Base-by-base conservation (phyloP, 2,888 invertebrate species). In the Taphrorychus bicolor region DNA sequence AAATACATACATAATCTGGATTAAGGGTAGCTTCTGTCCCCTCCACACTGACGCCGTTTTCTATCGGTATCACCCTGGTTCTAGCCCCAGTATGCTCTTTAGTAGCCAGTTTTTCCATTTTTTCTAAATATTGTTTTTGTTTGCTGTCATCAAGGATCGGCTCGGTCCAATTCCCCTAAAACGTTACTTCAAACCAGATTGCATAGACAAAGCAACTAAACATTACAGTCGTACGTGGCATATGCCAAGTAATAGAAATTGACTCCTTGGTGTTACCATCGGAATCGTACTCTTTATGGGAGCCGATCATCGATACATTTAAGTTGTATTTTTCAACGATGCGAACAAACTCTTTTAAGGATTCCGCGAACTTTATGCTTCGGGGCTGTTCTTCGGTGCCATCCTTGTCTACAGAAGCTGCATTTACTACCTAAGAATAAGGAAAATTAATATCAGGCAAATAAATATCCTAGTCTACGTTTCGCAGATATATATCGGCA, bases 261-360 rank as follows among this genome's bases (percentile, higher is more conserved):
- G 60, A 41, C 19, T 64, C 64, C 14, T 60, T 69, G 2, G 24
- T 18, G 18, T 19, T 24, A 4, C 64, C 64, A 9, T n/a, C n/a
- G 7, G 59, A 22, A 19, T 2, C 49, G 14, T 63, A 53, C 48
- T 48, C 58, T 24, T 45, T 49, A 3, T 49, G 42, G 1, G 64
- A 60, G 5, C 49, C 60, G 17, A 69, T 69, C 9, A 69, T 19
- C 0, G 69, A 57, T 11, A 69, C 59, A 16, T 69, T 69, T 32
- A 69, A 22, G 18, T 60, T 60, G 11, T 52, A 56, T 64, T 60
- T 60, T 0, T 65, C 60, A 1, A 69, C 60, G 4, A 64, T 1
- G n/a, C 16, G 17, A 9, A 58, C 69, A 21, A 69, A 69, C 49
- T 64, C 59, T 41, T 65, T 60, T 3, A 69, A n/a, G 0, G 60